These are phyloP conservation scores for Tenthredo mesomela DNA, from an alignment of 2,888 invertebrate species.

Conservation along the genomic window DNA sequence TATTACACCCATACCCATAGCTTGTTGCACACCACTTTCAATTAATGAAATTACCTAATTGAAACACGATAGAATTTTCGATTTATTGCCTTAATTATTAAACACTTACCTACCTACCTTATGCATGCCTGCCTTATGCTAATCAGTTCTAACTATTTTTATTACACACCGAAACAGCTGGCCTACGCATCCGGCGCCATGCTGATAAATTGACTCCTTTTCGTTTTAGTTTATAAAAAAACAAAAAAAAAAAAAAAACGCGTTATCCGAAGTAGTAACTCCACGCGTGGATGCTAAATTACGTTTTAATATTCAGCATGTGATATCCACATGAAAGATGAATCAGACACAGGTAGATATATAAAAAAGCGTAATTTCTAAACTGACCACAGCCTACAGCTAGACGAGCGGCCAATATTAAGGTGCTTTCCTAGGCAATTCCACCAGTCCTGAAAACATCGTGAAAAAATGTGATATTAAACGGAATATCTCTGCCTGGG, in stretches of 20 bases:
- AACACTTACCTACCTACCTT: not conserved
- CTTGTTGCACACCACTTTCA: not conserved
- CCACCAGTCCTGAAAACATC: no score
- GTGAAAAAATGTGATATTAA: no score
- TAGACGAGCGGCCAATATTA: not conserved
- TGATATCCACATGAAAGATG: not conserved
- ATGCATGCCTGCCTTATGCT: not conserved
- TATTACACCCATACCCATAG: not conserved
- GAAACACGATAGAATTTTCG: not conserved
- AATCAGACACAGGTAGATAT: not conserved
- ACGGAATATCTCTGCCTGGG: no score
- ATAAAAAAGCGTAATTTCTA: not conserved
- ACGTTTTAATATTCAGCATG: not conserved
- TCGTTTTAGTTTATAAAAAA: not conserved
- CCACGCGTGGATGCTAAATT: not conserved
- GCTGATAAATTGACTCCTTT: not conserved
- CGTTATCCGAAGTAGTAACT: not conserved
- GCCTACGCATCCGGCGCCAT: not conserved
- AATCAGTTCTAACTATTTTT: not conserved
- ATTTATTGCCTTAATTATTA: conserved; percentile 7
- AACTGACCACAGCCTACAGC: conserved; percentile 34
- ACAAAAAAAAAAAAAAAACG: not conserved
- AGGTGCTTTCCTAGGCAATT: no score
- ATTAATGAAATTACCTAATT: not conserved
- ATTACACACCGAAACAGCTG: not conserved